Conservation (phyloP, 2,113 vertebrate genomes). For the Cynopterus brachyotis region DNA sequence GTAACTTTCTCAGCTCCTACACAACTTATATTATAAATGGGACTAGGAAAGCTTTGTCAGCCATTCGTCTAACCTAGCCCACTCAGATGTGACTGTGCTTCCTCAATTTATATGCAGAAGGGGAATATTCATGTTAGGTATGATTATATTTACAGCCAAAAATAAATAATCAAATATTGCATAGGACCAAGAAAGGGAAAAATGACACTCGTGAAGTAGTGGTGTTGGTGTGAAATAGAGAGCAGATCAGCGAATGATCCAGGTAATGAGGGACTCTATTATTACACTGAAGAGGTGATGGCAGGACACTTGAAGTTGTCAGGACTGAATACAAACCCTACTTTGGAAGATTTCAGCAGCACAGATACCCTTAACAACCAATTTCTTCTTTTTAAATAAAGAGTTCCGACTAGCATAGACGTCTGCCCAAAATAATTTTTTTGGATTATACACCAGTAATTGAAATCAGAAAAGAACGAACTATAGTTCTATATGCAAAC, state of each 20-base stretch:
- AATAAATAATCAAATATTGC: background rate
- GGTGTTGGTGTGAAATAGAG: background rate
- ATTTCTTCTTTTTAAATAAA: background rate
- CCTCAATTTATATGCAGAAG: background rate
- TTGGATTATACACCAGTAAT: background rate
- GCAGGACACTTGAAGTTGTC: background rate
- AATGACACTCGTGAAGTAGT: background rate
- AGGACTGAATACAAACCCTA: background rate
- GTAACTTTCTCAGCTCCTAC: constrained; percentile 50
- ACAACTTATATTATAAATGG: background rate
- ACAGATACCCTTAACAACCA: background rate
- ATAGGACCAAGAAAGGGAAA: background rate
- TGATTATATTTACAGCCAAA: background rate
- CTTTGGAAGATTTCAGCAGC: background rate
- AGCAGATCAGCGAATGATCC: background rate
- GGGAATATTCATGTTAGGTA: background rate
- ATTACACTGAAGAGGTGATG: background rate
- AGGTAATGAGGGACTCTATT: background rate
- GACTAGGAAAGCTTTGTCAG: background rate
- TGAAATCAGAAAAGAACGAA: background rate
- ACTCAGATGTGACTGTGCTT: background rate
- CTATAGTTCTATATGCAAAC: background rate
- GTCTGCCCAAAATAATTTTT: background rate
- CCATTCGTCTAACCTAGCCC: background rate
- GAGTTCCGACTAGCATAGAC: background rate